Evolutionary conservation across 1,140 invertebrate genomes (phyloP), one percentile per base, ranked within the genome.

Genomic region (Drosophila miranda): DNA sequence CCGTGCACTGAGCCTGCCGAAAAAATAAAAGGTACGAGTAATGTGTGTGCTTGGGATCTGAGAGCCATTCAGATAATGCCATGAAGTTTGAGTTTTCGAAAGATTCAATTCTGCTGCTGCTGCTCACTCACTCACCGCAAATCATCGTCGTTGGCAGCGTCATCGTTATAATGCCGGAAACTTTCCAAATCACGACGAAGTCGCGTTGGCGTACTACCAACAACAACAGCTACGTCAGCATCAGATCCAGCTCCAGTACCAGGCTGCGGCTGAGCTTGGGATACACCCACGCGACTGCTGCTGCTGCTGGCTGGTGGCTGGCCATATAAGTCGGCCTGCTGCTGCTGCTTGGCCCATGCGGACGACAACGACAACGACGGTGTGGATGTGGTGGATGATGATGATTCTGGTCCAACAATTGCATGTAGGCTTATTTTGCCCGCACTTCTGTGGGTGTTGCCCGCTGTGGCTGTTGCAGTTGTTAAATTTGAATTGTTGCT

Each of bases 401-500:
- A 57, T 55, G 78, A 54, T 68, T 78, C 61, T 67, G 75, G 73
- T 73, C 84, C 89, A 82, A 90, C 89, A 90, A 90, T 90, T 87
- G 89, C 80, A 90, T 90, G 88, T 90, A 90, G 89, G 89, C 89
- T 90, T 86, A 90, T 83, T 89, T 89, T 90, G 44, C 74, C 72
- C 74, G 84, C 73, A 63, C 70, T 86, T 68, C 79, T 90, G 88
- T 90, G 89, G 89, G 83, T 90, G 88, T 88, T 86, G 51, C 64
- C 71, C 63, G 72, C 34, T 46, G 60, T 49, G 68, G 63, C 48
- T 57, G 73, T 19, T 81, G 81, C 87, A 79, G 78, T 77, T 89
- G 82, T 78, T 76, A 86, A 70, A 70, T 78, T 75, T 77, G 69
- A 80, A 62, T 63, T 88, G 84, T 72, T 89, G 82, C 86, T 87